These are phyloP conservation scores for Stramonita haemastoma DNA, from an alignment of 2,888 invertebrate species.

Conservation along the genomic window DNA sequence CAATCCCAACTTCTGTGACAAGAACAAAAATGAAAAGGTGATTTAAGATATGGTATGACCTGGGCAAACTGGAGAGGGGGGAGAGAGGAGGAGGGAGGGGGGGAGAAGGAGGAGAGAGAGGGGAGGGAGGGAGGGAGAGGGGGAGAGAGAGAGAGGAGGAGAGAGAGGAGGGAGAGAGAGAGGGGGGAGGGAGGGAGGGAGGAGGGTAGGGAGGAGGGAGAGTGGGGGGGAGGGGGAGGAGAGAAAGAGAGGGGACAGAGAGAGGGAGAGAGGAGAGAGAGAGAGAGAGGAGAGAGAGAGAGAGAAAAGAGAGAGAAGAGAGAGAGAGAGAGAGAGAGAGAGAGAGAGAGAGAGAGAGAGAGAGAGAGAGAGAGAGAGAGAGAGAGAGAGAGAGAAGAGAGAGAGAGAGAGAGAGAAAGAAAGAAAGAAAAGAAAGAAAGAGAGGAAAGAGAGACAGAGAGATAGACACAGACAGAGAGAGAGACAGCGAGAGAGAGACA, in stretches of 20 bases:
- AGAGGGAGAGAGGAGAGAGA: too few species aligned
- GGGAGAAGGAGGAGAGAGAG: background rate
- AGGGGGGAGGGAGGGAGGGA: background rate
- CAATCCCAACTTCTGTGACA: too few species aligned
- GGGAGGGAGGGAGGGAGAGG: background rate
- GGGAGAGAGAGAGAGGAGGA: background rate
- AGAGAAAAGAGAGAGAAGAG: background rate
- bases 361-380: background rate
- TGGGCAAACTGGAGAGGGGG: background rate
- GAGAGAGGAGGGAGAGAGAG: background rate
- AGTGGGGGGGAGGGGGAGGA: background rate
- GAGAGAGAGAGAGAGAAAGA: too few species aligned
- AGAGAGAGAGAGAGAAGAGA: too few species aligned
- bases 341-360: conserved; percentile 12
- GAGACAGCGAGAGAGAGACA: too few species aligned
- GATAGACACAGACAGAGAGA: too few species aligned
- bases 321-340: too few species aligned
- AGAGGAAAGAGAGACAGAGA: too few species aligned
- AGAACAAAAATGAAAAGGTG: too few species aligned
- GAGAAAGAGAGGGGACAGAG: background rate
- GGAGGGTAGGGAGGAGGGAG: background rate
- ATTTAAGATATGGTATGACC: too few species aligned
- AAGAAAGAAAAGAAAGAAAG: too few species aligned
- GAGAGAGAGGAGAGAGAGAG: background rate
- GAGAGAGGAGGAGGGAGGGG: background rate